Base-by-base conservation (phyloP, 2,113 vertebrate genomes). In the Accipiter virgatus region DNA sequence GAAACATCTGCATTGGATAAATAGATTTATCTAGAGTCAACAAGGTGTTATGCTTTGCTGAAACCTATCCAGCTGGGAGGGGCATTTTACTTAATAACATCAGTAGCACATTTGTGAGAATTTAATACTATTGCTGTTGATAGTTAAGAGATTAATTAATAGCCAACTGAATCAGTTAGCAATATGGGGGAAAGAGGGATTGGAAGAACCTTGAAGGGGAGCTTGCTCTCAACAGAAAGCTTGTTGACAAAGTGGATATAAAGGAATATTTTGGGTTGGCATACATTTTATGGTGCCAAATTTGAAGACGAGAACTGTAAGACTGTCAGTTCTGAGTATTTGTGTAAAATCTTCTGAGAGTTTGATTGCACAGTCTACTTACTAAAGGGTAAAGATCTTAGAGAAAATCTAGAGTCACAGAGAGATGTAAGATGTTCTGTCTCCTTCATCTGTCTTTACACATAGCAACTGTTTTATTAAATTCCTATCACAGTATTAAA, bases 11-110 rank as follows among this genome's bases (percentile, higher is more conserved):
- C 84, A 43, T 85, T 90, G 81, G 81, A 74, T 85, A 90, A 93
- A 94, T 79, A 94, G 73, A 91, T 93, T 91, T 87, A 81, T 93
- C 65, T 79, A n/a, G 65, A 88, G 42, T 79, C 81, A 95, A 90
- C 73, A 91, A 93, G 88, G 78, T 90, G 81, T 79, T 94, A 59
- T 0, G 3, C n/a, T 94, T 94, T 93, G n/a, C 73, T 94, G 88
- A 94, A 94, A 74, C 56, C 52, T 81, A 55, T 18, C 22, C 42
- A 75, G 26, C 47, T 87, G 56, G 74, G 70, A 90, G 81, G 38
- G 92, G 22, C 73, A 42, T 89, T 95, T 91, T 81, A 21, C 32
- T 31, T 90, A 89, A 67, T 18, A 93, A 65, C 29, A 81, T 14
- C n/a, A 71, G 52, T 26, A 81, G 73, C 32, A 87, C 53, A 80